Base-by-base conservation (phyloP, 2,888 invertebrate species). In the Thymelicus sylvestris region DNA sequence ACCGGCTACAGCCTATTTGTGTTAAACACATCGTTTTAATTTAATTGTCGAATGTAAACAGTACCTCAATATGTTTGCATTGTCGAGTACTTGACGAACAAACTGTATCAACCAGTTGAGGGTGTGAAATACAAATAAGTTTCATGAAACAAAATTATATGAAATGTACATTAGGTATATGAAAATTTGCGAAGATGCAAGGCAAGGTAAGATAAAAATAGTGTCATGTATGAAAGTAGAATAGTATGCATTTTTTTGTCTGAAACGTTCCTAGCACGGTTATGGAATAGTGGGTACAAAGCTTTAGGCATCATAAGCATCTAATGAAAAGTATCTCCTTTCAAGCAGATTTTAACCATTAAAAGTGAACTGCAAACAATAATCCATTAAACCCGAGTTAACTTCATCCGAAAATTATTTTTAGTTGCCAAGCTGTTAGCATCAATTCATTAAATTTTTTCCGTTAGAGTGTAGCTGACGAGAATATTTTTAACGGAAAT, bases 281-380 rank as follows among this genome's bases (percentile, higher is more conserved):
- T 5, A 44, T 44, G 4, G 44, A 0, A 0, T 44, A 12, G 8
- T 12, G 12, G 12, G 10, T 12, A 3, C 5, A 31, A 31, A 1
- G 31, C 10, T 44, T 44, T 3, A 44, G 12, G 44, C 44, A 44
- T 44, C 12, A 10, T 12, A 44, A 44, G 12, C 12, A 12, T 12
- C 31, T 31, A 31, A 31, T 10, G 19, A 62, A 31, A 63, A 63
- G 48, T 10, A 15, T 7, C n/a, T 13, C 7, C 13, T 65, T 52
- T 52, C 4, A 52, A 10, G 19, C 6, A 39, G n/a, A 12, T 57
- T 31, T 31, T 47, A 31, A n/a, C 4, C 44, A 52, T 19, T 60
- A 41, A 41, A 67, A 61, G 41, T 50, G 67, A 38, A 60, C 38
- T 19, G 60, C 67, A 67, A 67, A 67, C 67, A 67, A 67, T 67